A percentile compares a stretch with the other conserved stretches of the same genome.
These are phyloP conservation scores for Zosterops lateralis DNA, from an alignment of 2,113 vertebrate species.

Conservation along the genomic window DNA sequence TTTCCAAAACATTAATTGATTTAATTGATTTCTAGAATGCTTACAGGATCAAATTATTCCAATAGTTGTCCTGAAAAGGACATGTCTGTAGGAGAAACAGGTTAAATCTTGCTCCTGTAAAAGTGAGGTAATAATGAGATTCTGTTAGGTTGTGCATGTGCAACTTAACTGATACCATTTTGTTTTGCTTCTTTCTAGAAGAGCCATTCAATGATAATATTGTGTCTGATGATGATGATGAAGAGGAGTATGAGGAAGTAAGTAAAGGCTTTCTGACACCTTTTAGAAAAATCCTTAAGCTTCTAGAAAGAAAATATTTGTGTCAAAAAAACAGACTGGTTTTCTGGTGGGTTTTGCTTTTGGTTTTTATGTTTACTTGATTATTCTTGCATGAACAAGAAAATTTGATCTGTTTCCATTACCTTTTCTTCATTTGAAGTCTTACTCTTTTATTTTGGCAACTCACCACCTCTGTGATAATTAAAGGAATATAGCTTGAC, in stretches of 20 bases:
- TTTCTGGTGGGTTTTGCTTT: background rate
- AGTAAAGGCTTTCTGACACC: slow-evolving; percentile 27
- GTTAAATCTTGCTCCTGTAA: background rate
- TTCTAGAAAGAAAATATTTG: background rate
- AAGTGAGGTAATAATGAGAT: background rate
- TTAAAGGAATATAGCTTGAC: background rate
- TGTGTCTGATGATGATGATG: slow-evolving; percentile 88
- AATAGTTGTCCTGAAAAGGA: background rate
- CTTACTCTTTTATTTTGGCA: background rate
- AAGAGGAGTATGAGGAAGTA: slow-evolving; percentile 88
- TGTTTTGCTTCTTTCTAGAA: slow-evolving; percentile 63
- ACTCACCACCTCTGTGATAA: background rate
- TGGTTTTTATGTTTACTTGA: background rate
- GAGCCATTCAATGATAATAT: slow-evolving; percentile 76
- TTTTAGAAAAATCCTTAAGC: background rate
- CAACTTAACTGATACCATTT: background rate
- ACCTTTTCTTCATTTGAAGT: background rate
- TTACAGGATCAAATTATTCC: background rate
- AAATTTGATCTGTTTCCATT: background rate
- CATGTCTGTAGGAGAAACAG: background rate
- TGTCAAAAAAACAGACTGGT: background rate
- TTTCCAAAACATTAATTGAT: background rate
- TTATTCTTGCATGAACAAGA: background rate
- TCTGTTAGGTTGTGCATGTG: background rate
- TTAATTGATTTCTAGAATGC: background rate